Evolutionary conservation across 2,113 vertebrate genomes (phyloP).

Genomic region (Tylochromis polylepis): DNA sequence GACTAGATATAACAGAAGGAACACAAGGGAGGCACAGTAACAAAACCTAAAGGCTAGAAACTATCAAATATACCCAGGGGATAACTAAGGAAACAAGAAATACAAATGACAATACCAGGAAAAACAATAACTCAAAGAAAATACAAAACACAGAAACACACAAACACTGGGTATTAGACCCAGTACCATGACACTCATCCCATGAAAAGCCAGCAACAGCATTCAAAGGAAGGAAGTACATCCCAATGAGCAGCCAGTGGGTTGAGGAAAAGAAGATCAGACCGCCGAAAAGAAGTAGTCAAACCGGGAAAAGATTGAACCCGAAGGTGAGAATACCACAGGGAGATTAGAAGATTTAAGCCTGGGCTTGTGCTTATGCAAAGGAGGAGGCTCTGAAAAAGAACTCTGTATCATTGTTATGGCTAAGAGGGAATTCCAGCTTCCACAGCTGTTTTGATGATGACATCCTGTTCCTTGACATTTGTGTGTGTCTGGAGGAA

Average conservation of each 20-base stretch:
- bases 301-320: not conserved
- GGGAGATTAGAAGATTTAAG: not conserved
- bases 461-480: not conserved
- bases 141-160: not conserved
- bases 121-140: not conserved
- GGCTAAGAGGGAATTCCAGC: no score
- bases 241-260: not conserved
- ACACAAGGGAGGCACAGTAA: no score
- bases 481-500: not conserved
- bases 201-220: not conserved
- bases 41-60: no score
- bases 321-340: not conserved
- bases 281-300: not conserved
- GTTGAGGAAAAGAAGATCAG: not conserved
- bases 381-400: not conserved
- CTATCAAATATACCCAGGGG: no score
- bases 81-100: no score
- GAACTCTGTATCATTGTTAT: no score
- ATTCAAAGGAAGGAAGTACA: not conserved
- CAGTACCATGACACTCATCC: not conserved
- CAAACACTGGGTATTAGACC: not conserved
- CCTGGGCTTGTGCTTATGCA: not conserved
- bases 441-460: not conserved
- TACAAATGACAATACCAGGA: no score
- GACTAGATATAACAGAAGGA: no score